phyloP scores from a whole-genome alignment of 2,113 vertebrate species.

The Phainopepla nitens region DNA sequence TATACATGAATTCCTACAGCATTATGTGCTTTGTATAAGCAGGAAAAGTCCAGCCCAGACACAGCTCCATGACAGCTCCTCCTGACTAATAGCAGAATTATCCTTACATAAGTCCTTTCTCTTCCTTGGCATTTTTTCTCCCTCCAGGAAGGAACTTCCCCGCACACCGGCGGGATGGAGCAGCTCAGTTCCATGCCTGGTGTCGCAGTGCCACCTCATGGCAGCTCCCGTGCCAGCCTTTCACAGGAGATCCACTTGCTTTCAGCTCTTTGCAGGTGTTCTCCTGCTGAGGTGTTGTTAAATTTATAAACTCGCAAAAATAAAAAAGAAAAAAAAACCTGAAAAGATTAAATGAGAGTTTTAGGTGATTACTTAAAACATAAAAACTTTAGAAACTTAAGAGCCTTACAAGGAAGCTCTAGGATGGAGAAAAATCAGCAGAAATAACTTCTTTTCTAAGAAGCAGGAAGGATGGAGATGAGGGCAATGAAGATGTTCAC shows the following conservation, averaged over 20 bases:
- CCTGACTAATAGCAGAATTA: conserved; percentile 6
- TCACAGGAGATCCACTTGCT: neutral
- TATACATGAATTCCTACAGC: conserved; percentile 36
- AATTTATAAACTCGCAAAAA: neutral
- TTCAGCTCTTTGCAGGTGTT: neutral
- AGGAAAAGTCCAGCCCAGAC: conserved; percentile 28
- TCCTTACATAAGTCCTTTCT: neutral
- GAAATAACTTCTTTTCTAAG: neutral
- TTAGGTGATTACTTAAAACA: neutral
- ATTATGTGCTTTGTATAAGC: conserved; percentile 17
- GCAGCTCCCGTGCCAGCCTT: conserved; percentile 9
- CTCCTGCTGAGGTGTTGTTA: neutral
- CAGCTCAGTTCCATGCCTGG: conserved; percentile 13
- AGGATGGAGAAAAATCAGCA: neutral
- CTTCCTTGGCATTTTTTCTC: neutral
- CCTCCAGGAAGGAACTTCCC: neutral
- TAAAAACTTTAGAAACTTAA: neutral
- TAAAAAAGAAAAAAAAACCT: too few species aligned
- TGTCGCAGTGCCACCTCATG: conserved; percentile 75
- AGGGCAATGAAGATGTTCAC: neutral
- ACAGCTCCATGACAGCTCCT: neutral
- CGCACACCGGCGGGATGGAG: neutral
- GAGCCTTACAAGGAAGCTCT: neutral
- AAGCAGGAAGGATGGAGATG: neutral
- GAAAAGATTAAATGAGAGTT: neutral